Base-by-base conservation (phyloP, 2,797 vertebrate species). In the Pseudotriccus pelzelni region DNA sequence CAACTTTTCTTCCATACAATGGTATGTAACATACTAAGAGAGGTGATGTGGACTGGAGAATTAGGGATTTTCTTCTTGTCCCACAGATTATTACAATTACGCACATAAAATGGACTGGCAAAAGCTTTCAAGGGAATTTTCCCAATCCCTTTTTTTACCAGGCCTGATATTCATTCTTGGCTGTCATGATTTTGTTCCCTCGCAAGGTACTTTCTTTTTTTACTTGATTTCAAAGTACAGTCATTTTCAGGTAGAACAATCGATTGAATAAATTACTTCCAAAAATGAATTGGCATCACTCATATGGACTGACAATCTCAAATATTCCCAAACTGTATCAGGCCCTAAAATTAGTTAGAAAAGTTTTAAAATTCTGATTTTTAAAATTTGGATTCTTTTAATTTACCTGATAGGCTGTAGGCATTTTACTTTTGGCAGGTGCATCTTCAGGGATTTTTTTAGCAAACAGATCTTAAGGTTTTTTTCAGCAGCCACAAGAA, bases 211-310 rank as follows among this genome's bases (percentile, higher is more conserved):
- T 18, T 89, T 63, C 6, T 0, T 32, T 72, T 78, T 73, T 55
- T 8, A 14, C 67, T 13, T 62, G 10, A 87, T 88, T 80, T 86
- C 60, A 44, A 84, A 91, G 37, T 68, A 59, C 22, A 68, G 39
- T 70, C 59, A 53, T 94, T 92, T 88, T 82, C 79, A 78, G 36
- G 78, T 90, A 76, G 44, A 89, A 70, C 37, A 88, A 70, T 73
- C 47, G 46, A 16, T 59, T 70, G 41, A 92, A 87, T 72, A 70
- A 76, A 86, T 56, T 68, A 44, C 52, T 91, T 91, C 39, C 67
- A 79, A 66, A 92, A 95, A 59, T 81, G 63, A 89, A 91, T 28
- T 49, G 27, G 21, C 27, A 50, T 92, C 46, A 37, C 9, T 86
- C 10, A 1, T 30, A 36, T 66, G 56, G n/a, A 59, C 13, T 49